These are phyloP conservation scores for Calycopis cecrops DNA, from an alignment of 1,140 invertebrate species.

Conservation along the genomic window DNA sequence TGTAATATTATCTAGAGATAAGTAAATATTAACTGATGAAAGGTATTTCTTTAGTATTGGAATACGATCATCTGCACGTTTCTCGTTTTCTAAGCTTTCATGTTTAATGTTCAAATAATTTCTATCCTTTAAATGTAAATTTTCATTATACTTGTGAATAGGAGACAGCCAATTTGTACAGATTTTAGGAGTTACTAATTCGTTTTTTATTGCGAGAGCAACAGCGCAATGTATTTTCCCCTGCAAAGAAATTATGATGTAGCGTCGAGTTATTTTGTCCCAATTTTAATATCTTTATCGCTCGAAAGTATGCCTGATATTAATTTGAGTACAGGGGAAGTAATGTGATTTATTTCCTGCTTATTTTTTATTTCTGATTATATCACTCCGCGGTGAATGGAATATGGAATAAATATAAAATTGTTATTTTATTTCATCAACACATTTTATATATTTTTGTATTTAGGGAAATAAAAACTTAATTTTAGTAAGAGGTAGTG, in stretches of 20 bases:
- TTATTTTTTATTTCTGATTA: neutral
- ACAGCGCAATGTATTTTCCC: constrained; percentile 20
- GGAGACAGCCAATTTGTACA: neutral
- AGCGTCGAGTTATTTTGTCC: neutral
- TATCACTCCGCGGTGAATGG: neutral
- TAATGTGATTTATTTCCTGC: constrained; percentile 4
- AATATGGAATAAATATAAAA: too few relatives aligned
- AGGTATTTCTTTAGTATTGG: too few relatives aligned
- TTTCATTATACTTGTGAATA: neutral
- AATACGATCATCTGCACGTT: neutral
- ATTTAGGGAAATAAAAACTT: too few relatives aligned
- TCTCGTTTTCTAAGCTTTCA: neutral
- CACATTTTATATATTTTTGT: too few relatives aligned
- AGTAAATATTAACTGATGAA: too few relatives aligned
- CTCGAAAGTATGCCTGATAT: neutral
- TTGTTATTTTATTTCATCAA: too few relatives aligned
- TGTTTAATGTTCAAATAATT: neutral
- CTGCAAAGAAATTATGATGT: constrained; percentile 28
- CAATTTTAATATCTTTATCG: neutral
- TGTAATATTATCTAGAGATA: too few relatives aligned
- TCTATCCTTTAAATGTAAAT: constrained; percentile 1
- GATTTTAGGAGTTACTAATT: constrained; percentile 37
- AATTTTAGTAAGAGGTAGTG: too few relatives aligned
- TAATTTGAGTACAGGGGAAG: neutral
- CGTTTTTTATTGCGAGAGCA: constrained; percentile 52